Evolutionary conservation across 2,888 invertebrate species (phyloP), one percentile per base, ranked within the genome.

Genomic region (Pristionchus japonicus): DNA sequence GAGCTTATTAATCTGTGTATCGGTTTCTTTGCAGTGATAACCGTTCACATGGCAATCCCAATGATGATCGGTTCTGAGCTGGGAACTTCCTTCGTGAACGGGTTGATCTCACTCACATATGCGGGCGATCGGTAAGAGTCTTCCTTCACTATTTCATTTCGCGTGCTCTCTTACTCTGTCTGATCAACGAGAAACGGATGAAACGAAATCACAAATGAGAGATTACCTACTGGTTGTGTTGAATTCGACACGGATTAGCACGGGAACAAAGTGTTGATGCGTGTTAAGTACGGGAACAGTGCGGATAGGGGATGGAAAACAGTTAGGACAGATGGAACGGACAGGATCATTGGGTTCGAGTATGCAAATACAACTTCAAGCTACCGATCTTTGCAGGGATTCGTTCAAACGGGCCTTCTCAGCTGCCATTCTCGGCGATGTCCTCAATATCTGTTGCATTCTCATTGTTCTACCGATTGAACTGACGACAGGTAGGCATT

Each of bases 41-140:
- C 93, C 1, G 95, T 95, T 0, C 92, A 93, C 85, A 92, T 93
- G 31, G 96, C 96, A 9, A 95, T 96, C 87, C 96, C 96, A 3
- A 95, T 96, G 86, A 95, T 96, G 89, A 96, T 96, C 95, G 96
- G 96, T 0, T 95, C 96, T 61, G 96, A 96, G 91, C 95, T 96
- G 89, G 96, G 96, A 47, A 96, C 96, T 0, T 95, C 96, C 4
- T 95, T 96, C 27, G 96, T 96, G 70, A 96, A 95, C 92, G 95
- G 95, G 3, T 94, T 96, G 77, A 96, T 96, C 17, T 95, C 95
- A 11, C 92, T 96, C 89, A 95, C 94, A 0, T 95, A 95, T 92
- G 96, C 92, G 91, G 95, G 88, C 27, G 89, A 92, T 87, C 91
- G 87, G 87, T 87, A 20, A 87, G 43, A n/a, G n/a, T n/a, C n/a